Evolutionary conservation across 2,888 invertebrate genomes (phyloP).

Genomic region (Alitta virens): DNA sequence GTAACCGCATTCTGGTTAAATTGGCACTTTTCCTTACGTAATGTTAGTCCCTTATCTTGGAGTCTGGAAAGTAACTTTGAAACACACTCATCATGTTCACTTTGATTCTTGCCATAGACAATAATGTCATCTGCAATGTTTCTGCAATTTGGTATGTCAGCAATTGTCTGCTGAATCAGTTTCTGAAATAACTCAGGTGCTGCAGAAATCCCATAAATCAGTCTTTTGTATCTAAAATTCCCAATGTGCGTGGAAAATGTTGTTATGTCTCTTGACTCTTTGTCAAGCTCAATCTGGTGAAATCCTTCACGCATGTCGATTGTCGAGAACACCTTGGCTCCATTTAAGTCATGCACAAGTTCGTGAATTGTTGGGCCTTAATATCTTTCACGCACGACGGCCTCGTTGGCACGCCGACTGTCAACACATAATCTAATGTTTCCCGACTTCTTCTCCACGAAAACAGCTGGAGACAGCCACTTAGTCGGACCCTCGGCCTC

Average conservation of each 20-base stretch:
- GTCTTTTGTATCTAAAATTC: conserved; percentile 10
- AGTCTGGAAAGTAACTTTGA: conserved; percentile 17
- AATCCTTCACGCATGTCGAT: conserved; percentile 5
- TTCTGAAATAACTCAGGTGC: conserved; percentile 14
- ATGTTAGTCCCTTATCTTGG: not conserved
- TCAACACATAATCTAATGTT: conserved; percentile 8
- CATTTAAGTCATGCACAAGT: not conserved
- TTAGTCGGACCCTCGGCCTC: conserved; percentile 17
- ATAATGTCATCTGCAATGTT: conserved; percentile 5
- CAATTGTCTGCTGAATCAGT: conserved; percentile 1
- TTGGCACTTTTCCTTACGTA: not conserved
- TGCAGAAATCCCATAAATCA: conserved; percentile 6
- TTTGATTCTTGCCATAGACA: not conserved
- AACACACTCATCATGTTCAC: not conserved
- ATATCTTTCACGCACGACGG: conserved; percentile 18
- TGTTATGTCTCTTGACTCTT: conserved; percentile 11
- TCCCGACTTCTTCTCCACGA: conserved; percentile 20
- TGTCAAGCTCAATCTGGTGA: conserved; percentile 13
- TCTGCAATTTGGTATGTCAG: not conserved
- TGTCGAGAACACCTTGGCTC: not conserved
- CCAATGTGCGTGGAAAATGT: conserved; percentile 10
- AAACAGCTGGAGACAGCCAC: conserved; percentile 27
- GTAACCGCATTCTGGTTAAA: not conserved
- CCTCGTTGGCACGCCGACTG: conserved; percentile 25
- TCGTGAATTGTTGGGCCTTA: conserved; percentile 20